Evolutionary conservation across 2,888 invertebrate species (phyloP).

Genomic region (Oegoconia quadripuncta): DNA sequence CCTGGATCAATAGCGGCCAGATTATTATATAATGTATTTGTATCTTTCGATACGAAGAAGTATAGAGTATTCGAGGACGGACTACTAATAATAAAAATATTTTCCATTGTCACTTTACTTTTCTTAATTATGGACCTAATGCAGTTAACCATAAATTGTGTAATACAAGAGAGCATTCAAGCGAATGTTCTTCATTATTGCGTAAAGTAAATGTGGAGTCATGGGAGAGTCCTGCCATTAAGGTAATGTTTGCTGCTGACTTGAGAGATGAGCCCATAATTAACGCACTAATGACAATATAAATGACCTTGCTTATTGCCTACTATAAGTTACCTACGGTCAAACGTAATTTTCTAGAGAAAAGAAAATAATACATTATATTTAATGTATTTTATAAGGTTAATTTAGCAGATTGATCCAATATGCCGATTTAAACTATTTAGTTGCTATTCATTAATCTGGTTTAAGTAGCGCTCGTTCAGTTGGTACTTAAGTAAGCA

Average conservation of each 20-base stretch:
- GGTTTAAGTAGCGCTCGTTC: conserved; percentile 3
- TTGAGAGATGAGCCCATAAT: conserved; percentile 35
- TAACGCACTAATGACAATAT: conserved; percentile 29
- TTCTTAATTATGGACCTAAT: too few relatives aligned
- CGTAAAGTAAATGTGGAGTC: conserved; percentile 15
- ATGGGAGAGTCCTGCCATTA: conserved; percentile 20
- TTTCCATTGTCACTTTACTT: too few relatives aligned
- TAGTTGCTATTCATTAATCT: conserved; percentile 6
- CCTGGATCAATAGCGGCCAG: too few relatives aligned
- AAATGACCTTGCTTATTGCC: conserved; percentile 21
- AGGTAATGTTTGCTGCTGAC: conserved; percentile 29
- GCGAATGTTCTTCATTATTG: conserved; percentile 16
- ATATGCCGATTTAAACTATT: neutral
- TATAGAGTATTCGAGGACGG: too few relatives aligned
- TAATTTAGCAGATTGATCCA: too few relatives aligned
- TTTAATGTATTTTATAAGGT: too few relatives aligned
- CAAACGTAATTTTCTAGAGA: too few relatives aligned
- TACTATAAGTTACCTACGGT: conserved; percentile 8
- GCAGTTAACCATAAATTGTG: too few relatives aligned
- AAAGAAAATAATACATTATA: too few relatives aligned
- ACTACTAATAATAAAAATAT: too few relatives aligned
- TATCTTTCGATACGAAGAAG: too few relatives aligned
- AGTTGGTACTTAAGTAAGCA: conserved; percentile 4
- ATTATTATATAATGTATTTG: too few relatives aligned
- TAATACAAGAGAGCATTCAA: neutral